Percentiles rank a stretch among this genome's conserved stretches.
phyloP scores from a whole-genome alignment of 2,888 invertebrate species.

The Eilema depressum region DNA sequence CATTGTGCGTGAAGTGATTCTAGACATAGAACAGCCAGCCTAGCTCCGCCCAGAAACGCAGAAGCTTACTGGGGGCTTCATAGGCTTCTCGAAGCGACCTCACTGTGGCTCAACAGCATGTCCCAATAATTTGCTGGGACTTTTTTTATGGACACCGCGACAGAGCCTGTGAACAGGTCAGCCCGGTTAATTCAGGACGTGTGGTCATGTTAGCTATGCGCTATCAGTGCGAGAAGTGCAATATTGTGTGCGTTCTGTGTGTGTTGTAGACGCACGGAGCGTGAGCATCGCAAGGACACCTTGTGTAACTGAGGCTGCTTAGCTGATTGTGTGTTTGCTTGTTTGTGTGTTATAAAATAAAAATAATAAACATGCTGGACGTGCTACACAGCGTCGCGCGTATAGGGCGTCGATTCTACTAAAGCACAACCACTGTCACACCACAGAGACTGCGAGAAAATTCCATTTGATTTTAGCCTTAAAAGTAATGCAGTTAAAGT shows the following conservation, averaged over 20 bases:
- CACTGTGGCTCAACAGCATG: too few species aligned
- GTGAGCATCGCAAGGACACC: slow-evolving; percentile 44
- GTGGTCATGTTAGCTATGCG: slow-evolving; percentile 22
- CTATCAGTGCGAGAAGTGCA: slow-evolving; percentile 51
- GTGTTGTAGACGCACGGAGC: slow-evolving; percentile 31
- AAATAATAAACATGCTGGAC: not conserved
- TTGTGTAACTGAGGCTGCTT: slow-evolving; percentile 35
- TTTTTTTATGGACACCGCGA: not conserved
- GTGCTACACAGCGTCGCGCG: too few species aligned
- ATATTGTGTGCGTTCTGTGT: slow-evolving; percentile 11
- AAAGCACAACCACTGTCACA: too few species aligned
- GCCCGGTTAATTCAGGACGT: not conserved
- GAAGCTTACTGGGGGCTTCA: too few species aligned
- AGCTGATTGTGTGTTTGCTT: slow-evolving; percentile 33
- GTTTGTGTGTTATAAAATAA: not conserved
- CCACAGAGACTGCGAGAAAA: too few species aligned
- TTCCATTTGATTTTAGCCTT: too few species aligned
- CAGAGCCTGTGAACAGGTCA: not conserved
- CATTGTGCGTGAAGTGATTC: too few species aligned
- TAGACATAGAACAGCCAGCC: too few species aligned
- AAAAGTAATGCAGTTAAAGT: too few species aligned
- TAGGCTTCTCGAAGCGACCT: too few species aligned
- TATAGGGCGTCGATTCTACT: too few species aligned
- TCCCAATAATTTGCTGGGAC: not conserved
- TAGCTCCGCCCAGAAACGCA: too few species aligned